Evolutionary conservation across 2,888 invertebrate species (phyloP), one percentile per base, ranked within the genome.

Genomic region (Digitonthophagus gazella): DNA sequence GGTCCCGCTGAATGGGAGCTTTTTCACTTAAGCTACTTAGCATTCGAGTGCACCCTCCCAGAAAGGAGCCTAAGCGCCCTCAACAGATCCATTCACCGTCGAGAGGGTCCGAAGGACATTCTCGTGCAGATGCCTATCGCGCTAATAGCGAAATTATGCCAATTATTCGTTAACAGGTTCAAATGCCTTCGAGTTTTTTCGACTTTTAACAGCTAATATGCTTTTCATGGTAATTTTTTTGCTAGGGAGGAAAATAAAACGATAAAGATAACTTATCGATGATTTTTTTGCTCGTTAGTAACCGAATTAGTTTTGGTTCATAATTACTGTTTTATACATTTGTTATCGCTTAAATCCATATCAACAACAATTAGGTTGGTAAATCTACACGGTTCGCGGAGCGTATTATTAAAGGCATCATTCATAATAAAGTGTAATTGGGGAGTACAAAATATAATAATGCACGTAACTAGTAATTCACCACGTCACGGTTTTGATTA

Each of bases 1-100:
- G 65, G 22, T 64, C 61, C 44, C 54, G 44, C 66, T 64, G 66
- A 65, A 72, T 71, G 69, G 71, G 68, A n/a, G 44, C 65, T 61
- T 68, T 70, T 69, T 69, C 68, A 67, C 67, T 72, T 73, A 71
- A 72, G 72, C 73, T 71, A 73, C 73, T 73, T 73, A 69, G 61
- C 58, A 55, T 55, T 72, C 61, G 65, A 73, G 72, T 64, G 65
- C 67, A 55, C 58, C 64, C 66, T 64, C 66, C 70, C 66, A 54
- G 18, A 58, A 28, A 67, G 44, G 28, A 58, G n/a, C 58, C 57
- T 22, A 61, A 44, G 28, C 28, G 28, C 28, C 28, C 28, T 44
- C 28, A 44, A 44, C 28, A 44, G 28, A 44, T 44, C 28, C 28
- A 44, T 44, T 44, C 28, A 44, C 28, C 28, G 28, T 44, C 28